Conservation (phyloP, 2,888 invertebrate genomes). For the Coleophora flavipennella region DNA sequence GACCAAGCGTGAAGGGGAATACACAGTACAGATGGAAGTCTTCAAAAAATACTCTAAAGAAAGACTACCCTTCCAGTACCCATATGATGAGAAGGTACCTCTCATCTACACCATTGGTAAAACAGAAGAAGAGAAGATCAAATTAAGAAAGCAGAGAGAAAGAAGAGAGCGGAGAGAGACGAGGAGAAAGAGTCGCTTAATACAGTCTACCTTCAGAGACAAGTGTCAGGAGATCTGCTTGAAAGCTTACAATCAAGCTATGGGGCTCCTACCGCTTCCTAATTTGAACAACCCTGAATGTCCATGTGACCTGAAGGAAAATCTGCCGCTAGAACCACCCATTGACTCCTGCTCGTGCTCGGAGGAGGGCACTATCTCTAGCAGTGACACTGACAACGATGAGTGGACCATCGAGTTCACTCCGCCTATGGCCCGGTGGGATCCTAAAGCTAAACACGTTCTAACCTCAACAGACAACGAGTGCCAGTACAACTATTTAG, state of each 20-base stretch:
- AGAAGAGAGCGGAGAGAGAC: conserved; percentile 54
- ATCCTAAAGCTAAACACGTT: conserved; percentile 50
- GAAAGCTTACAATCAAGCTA: conserved; percentile 63
- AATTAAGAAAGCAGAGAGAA: conserved; percentile 47
- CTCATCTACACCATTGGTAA: conserved; percentile 55
- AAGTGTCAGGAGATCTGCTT: conserved; percentile 63
- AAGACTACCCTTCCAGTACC: conserved; percentile 49
- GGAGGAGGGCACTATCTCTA: conserved; percentile 41
- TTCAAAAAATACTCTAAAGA: conserved; percentile 62
- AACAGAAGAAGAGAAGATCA: conserved; percentile 48
- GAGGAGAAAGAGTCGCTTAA: conserved; percentile 46
- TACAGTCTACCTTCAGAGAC: conserved; percentile 59
- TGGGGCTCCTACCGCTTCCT: conserved; percentile 51
- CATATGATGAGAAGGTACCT: conserved; percentile 59
- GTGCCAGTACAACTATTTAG: conserved; percentile 51
- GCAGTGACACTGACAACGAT: conserved; percentile 57
- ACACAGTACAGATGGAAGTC: conserved; percentile 59
- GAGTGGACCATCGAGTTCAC: conserved; percentile 62
- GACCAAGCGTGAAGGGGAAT: conserved; percentile 53
- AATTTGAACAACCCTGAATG: conserved; percentile 53
- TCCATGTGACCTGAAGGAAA: conserved; percentile 39
- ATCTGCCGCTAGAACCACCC: conserved; percentile 26
- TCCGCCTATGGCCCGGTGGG: conserved; percentile 51
- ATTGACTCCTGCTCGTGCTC: conserved; percentile 63
- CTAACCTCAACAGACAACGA: conserved; percentile 33